Percentiles rank a stretch among this genome's conserved stretches.
Conservation (phyloP, 2,888 invertebrate genomes). For the Trichogramma dendrolimi region DNA sequence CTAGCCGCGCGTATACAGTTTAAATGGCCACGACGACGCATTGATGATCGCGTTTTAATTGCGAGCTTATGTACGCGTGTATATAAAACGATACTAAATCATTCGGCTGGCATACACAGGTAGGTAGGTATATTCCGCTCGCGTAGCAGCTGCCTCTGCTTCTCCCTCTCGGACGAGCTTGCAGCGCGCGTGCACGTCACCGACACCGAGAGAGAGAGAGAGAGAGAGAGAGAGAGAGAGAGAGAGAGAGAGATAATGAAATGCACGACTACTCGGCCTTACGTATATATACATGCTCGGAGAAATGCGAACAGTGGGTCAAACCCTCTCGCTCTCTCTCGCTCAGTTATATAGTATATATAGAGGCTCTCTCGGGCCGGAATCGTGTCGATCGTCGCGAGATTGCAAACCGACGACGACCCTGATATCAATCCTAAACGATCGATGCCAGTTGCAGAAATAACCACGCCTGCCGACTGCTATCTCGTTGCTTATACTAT, state of each 20-base stretch:
- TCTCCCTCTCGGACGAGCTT: neutral
- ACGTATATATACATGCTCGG: no score
- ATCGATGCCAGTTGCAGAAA: conserved; percentile 25
- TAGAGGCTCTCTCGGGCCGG: neutral
- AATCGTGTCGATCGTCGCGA: conserved; percentile 17
- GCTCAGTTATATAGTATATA: neutral
- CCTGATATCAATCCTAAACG: conserved; percentile 27
- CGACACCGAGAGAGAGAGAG: no score
- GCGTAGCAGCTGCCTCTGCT: neutral
- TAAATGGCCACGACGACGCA: no score
- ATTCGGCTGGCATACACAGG: no score
- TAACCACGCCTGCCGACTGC: conserved; percentile 6
- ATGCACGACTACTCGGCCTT: no score
- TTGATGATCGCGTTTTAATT: no score
- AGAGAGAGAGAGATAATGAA: neutral
- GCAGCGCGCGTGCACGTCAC: neutral
- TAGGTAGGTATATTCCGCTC: no score
- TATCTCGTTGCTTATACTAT: no score
- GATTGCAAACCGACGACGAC: conserved; percentile 20
- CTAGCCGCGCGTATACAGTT: no score
- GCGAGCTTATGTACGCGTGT: no score
- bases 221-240: conserved; percentile 3
- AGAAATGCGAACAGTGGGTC: conserved; percentile 24
- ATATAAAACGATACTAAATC: no score
- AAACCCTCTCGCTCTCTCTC: neutral